Evolutionary conservation across 2,888 invertebrate genomes (phyloP), one percentile per base, ranked within the genome.

Genomic region (Syritta pipiens): DNA sequence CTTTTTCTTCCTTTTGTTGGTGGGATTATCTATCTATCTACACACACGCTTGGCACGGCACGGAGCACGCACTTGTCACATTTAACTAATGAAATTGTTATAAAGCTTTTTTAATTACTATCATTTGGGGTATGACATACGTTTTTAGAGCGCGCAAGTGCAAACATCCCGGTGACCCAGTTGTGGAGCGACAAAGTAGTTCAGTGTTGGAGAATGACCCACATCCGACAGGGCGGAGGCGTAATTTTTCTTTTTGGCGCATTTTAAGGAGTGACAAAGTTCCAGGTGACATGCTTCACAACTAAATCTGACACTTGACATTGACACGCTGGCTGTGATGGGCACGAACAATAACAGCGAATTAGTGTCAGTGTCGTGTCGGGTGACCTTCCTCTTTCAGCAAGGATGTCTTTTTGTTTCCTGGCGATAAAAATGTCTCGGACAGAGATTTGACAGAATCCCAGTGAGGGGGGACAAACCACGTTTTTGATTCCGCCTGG

Each of bases 71-170:
- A 71, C 51, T 32, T 24, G 30, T 12, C 32, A 32, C 49, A 44
- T 44, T 44, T 69, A 30, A 32, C 57, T 71, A 53, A 20, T 35
- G 40, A 53, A 77, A 53, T 53, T 24, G 40, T 48, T 59, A 17
- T 12, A 22, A 59, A 42, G 57, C 59, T 37, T 53, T 65, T 53
- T 65, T n/a, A 59, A 65, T 77, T 53, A 44, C n/a, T 40, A 35
- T 53, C 37, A 65, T 17, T 46, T 14, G 42, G 62, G 60, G 59
- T 30, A 76, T 60, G 37, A 48, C 71, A 72, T n/a, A n/a, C 65
- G 59, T 65, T 71, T 69, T 65, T 6, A 10, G 53, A 14, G 46
- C 22, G n/a, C 19, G n/a, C n/a, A n/a, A n/a, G n/a, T n/a, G n/a
- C n/a, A n/a, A n/a, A n/a, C n/a, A n/a, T n/a, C n/a, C n/a, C n/a